phyloP scores from a whole-genome alignment of 2,113 vertebrate genomes.

The Lathamus discolor region DNA sequence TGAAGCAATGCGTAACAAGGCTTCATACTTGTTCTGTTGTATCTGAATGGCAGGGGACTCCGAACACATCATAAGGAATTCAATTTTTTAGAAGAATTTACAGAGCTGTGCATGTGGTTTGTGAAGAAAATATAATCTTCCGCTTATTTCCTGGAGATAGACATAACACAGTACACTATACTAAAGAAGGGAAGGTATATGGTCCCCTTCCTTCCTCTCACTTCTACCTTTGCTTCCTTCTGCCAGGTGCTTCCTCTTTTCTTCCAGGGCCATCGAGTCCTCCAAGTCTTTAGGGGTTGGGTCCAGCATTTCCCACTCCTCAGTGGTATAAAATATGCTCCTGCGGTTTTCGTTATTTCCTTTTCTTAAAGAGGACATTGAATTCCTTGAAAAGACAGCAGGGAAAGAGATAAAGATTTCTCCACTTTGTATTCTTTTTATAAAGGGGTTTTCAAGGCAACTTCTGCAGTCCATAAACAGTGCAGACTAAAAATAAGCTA shows the following conservation, averaged over 20 bases:
- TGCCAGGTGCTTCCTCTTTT: slow-evolving; percentile 68
- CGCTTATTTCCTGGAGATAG: background rate
- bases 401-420: background rate
- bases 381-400: slow-evolving; percentile 80
- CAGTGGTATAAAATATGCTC: slow-evolving; percentile 90
- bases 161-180: background rate
- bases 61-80: background rate
- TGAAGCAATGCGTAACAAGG: background rate
- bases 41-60: background rate
- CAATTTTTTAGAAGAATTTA: background rate
- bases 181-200: background rate
- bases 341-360: slow-evolving; percentile 80
- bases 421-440: background rate
- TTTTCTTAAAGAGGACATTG: slow-evolving; percentile 89
- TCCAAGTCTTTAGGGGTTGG: slow-evolving; percentile 83
- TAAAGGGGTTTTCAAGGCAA: background rate
- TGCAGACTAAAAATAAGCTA: background rate
- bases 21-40: background rate
- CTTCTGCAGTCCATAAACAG: background rate
- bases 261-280: slow-evolving; percentile 75
- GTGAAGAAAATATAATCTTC: background rate
- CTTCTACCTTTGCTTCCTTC: slow-evolving; percentile 81
- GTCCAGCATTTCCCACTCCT: slow-evolving; percentile 97
- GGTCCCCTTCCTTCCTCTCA: background rate
- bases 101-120: background rate